phyloP scores from a whole-genome alignment of 2,888 invertebrate genomes.

The Autographa gamma region DNA sequence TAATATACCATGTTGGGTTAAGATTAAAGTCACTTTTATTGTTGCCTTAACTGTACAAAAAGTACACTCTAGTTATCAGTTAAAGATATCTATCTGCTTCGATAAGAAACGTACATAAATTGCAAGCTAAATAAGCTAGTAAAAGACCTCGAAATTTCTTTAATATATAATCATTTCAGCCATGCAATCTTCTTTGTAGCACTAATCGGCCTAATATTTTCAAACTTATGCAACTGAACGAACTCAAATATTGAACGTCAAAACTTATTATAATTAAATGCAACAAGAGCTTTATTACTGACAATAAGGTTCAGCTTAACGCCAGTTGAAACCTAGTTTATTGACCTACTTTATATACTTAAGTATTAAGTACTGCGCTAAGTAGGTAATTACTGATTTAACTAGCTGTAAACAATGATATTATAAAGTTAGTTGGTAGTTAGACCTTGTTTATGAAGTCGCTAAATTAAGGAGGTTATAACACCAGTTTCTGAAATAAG shows the following conservation, averaged over 20 bases:
- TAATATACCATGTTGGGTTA: too few species aligned
- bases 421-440: slow-evolving; percentile 3
- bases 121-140: too few species aligned
- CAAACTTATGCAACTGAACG: neutral
- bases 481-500: neutral
- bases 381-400: slow-evolving; percentile 33
- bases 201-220: neutral
- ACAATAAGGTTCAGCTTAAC: slow-evolving; percentile 12
- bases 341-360: slow-evolving; percentile 26
- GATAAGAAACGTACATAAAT: too few species aligned
- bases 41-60: too few species aligned
- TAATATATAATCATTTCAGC: too few species aligned
- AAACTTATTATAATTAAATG: slow-evolving; percentile 22
- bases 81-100: too few species aligned
- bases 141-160: too few species aligned
- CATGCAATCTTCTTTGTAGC: neutral
- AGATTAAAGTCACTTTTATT: too few species aligned
- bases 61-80: too few species aligned
- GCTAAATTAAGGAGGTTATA: neutral
- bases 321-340: slow-evolving; percentile 13
- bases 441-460: slow-evolving; percentile 2
- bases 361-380: slow-evolving; percentile 7
- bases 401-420: slow-evolving; percentile 21
- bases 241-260: slow-evolving; percentile 4
- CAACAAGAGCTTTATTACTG: slow-evolving; percentile 16